Evolutionary conservation across 1,140 invertebrate genomes (phyloP), one percentile per base, ranked within the genome.

Genomic region (Temnothorax longispinosus): DNA sequence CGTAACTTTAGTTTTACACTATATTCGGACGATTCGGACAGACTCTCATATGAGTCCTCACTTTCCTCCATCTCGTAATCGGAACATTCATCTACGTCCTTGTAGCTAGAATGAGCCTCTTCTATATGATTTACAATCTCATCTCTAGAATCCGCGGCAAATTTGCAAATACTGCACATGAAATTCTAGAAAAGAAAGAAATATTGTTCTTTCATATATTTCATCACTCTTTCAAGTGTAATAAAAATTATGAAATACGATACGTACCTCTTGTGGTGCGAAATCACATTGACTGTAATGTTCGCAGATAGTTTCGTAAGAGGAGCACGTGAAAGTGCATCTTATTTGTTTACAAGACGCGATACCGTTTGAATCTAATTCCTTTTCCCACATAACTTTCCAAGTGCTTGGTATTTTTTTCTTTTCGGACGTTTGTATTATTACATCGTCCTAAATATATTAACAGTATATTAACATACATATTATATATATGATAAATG

Each of bases 281-380:
- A 94, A 95, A 27, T 94, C 93, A 85, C 95, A 95, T 2, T 67
- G 60, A 38, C 76, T 41, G 81, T 89, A 92, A 91, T 95, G 95
- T 6, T 93, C 74, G 10, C 85, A 89, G 18, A 95, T 95, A 7
- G 75, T 89, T 18, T 94, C 88, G 0, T 93, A 62, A 8, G 91
- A 89, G 5, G 78, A 54, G 47, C 82, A 78, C 0, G 60, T 72
- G 60, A 91, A 95, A 13, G 86, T 65, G 77, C 95, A 95, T 38
- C 91, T 91, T 10, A 86, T 2, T 82, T 95, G 92, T 13, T 88
- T 88, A 86, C 95, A 95, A 62, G 44, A 65, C 6, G 91, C 86
- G 35, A 52, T 58, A n/a, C 89, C 84, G 10, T 87, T 80, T 6
- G 62, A 60, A 7, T 54, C 75, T 1, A 95, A 78, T 62, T 93